phyloP scores from a whole-genome alignment of 2,888 invertebrate genomes.

The Liopterus haemorrhoidalis region DNA sequence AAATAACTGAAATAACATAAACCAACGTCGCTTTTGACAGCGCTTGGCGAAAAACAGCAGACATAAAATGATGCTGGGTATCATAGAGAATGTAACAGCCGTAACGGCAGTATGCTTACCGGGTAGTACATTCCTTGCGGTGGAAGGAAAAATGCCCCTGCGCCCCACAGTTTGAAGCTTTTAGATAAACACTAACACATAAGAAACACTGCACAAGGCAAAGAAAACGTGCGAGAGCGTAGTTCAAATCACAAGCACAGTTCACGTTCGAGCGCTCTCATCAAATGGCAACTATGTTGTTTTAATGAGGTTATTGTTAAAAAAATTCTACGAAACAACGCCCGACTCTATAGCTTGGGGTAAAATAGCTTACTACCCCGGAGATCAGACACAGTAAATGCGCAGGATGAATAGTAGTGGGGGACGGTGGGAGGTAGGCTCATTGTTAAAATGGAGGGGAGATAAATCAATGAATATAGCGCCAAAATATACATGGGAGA shows the following conservation, averaged over 20 bases:
- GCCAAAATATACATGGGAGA: too few relatives aligned
- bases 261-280: background rate
- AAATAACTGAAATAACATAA: too few relatives aligned
- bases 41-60: too few relatives aligned
- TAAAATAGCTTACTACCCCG: constrained; percentile 12
- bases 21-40: too few relatives aligned
- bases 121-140: constrained; percentile 96
- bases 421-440: constrained; percentile 3
- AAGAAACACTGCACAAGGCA: constrained; percentile 44
- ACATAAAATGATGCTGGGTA: too few relatives aligned
- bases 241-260: background rate
- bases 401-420: constrained; percentile 5
- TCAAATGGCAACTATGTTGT: background rate
- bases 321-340: constrained; percentile 10
- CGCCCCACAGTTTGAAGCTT: constrained; percentile 95
- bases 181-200: constrained; percentile 54
- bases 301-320: background rate
- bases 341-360: constrained; percentile 11
- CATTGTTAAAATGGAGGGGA: too few relatives aligned
- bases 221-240: constrained; percentile 11
- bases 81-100: too few relatives aligned
- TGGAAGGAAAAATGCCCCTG: constrained; percentile 92
- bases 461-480: constrained; percentile 18
- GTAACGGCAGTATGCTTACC: too few relatives aligned
- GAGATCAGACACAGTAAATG: constrained; percentile 6